Conservation (phyloP, 2,888 invertebrate genomes). For the Seira ritae region DNA sequence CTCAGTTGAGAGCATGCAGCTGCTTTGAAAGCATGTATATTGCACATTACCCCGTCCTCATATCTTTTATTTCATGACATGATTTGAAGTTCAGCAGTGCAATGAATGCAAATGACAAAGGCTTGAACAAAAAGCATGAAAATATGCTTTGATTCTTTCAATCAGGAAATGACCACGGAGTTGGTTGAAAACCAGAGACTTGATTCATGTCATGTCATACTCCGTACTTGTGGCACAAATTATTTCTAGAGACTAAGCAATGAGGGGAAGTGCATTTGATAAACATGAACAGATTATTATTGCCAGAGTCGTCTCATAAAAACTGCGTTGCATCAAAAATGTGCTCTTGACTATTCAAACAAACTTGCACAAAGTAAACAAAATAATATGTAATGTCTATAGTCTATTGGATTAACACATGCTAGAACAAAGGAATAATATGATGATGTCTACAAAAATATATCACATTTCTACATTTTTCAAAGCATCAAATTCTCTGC, state of each 20-base stretch:
- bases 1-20: constrained; percentile 51
- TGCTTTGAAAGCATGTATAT: constrained; percentile 34
- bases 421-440: neutral
- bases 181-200: neutral
- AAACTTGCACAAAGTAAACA: neutral
- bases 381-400: neutral
- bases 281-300: neutral
- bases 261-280: no score
- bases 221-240: neutral
- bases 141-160: neutral
- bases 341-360: neutral
- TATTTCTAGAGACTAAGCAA: no score
- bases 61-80: neutral
- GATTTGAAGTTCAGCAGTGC: neutral
- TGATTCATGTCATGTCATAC: neutral
- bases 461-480: no score
- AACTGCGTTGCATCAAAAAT: neutral
- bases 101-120: no score
- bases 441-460: no score
- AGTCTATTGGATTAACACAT: no score
- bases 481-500: no score
- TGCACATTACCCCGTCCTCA: neutral
- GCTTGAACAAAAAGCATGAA: neutral
- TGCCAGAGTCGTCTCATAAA: neutral
- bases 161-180: neutral